Evolutionary conservation across 1,140 invertebrate genomes (phyloP).

Genomic region (Psix sp.): DNA sequence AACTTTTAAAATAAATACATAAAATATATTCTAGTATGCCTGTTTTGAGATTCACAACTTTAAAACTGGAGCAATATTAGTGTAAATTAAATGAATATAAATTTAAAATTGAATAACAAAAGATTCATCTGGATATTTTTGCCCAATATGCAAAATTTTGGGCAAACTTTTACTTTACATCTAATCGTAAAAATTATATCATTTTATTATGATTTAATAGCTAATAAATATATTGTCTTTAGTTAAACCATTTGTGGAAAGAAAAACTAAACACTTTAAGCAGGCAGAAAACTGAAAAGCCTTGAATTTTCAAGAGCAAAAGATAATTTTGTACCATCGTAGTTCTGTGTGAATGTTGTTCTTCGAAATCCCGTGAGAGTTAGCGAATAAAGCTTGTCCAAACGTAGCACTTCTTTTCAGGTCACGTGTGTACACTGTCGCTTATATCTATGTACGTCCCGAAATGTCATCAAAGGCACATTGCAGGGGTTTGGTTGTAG

Average conservation of each 20-base stretch:
- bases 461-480: constrained; percentile 46
- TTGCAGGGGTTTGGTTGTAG: constrained; percentile 58
- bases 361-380: constrained; percentile 66
- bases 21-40: too few species aligned
- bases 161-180: too few species aligned
- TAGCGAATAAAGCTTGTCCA: constrained; percentile 64
- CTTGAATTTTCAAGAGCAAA: constrained; percentile 30
- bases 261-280: constrained; percentile 37
- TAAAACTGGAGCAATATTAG: too few species aligned
- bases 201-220: too few species aligned
- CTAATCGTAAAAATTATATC: too few species aligned
- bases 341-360: constrained; percentile 67
- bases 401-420: constrained; percentile 54
- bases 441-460: constrained; percentile 48
- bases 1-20: too few species aligned
- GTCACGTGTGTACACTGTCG: constrained; percentile 50
- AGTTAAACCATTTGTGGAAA: constrained; percentile 23
- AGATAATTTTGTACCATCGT: constrained; percentile 52
- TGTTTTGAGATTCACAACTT: too few species aligned
- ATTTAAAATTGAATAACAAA: too few species aligned
- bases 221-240: constrained; percentile 19
- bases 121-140: too few species aligned
- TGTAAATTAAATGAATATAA: too few species aligned
- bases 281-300: constrained; percentile 47
- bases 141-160: too few species aligned